Evolutionary conservation across 1,140 invertebrate genomes (phyloP).

Genomic region (Oedothorax gibbosus): DNA sequence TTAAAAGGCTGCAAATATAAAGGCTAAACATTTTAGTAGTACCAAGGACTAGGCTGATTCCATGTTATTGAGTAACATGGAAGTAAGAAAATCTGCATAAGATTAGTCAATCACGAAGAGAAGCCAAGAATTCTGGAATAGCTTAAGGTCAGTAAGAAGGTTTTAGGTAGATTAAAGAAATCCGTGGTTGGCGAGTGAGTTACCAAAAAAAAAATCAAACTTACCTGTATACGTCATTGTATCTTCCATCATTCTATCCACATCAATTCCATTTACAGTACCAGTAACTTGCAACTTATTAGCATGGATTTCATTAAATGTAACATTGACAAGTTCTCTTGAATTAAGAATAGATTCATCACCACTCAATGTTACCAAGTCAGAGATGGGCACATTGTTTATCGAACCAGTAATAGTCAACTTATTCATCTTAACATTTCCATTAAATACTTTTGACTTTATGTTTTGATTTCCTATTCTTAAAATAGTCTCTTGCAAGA

Average conservation of each 20-base stretch:
- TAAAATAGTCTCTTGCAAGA: conserved; percentile 49
- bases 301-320: conserved; percentile 26
- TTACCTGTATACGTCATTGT: conserved; percentile 51
- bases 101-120: too few relatives aligned
- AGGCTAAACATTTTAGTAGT: too few relatives aligned
- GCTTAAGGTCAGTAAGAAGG: too few relatives aligned
- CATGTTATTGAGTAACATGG: too few relatives aligned
- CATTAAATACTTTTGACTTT: conserved; percentile 22
- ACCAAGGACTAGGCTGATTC: too few relatives aligned
- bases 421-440: conserved; percentile 29
- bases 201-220: too few relatives aligned
- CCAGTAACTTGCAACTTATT: conserved; percentile 17
- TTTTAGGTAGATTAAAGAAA: too few relatives aligned
- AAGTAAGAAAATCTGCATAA: too few relatives aligned
- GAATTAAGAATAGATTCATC: neutral
- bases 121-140: too few relatives aligned
- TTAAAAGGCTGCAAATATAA: too few relatives aligned
- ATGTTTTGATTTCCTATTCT: conserved; percentile 44
- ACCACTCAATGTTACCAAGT: conserved; percentile 43
- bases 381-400: conserved; percentile 49
- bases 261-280: conserved; percentile 42
- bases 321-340: conserved; percentile 13
- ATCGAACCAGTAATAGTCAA: conserved; percentile 30
- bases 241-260: conserved; percentile 39
- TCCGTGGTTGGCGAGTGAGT: too few relatives aligned